Evolutionary conservation across 2,888 invertebrate genomes (phyloP).

Genomic region (Strigamia transsilvanica): DNA sequence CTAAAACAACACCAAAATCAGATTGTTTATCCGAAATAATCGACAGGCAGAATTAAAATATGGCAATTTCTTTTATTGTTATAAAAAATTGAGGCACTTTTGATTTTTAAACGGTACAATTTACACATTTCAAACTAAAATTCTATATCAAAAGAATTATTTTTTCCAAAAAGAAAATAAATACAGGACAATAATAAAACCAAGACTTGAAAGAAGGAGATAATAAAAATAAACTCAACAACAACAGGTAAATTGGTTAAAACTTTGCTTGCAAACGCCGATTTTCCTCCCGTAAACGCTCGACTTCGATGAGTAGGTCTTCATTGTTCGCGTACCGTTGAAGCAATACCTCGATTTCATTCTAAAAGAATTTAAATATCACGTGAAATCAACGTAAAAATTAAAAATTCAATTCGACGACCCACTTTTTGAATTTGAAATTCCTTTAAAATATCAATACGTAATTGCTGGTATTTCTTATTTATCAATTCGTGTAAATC

Average conservation of each 20-base stretch:
- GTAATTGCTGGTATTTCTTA: not conserved
- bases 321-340: not conserved
- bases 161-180: too few species aligned
- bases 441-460: not conserved
- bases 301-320: not conserved
- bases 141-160: too few species aligned
- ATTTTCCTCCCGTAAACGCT: constrained; percentile 10
- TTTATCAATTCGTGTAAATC: not conserved
- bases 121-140: too few species aligned
- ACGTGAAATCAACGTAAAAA: not conserved
- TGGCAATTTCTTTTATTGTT: too few species aligned
- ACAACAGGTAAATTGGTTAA: not conserved
- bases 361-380: not conserved
- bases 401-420: not conserved
- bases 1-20: too few species aligned
- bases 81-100: too few species aligned
- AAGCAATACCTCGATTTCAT: not conserved
- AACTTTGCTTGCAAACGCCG: not conserved
- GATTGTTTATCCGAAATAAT: too few species aligned
- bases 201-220: too few species aligned
- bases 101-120: too few species aligned
- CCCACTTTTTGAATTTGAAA: not conserved
- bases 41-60: too few species aligned
- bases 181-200: too few species aligned
- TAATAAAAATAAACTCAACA: too few species aligned